Evolutionary conservation across 2,888 invertebrate species (phyloP).

Genomic region (Nomada fabriciana): DNA sequence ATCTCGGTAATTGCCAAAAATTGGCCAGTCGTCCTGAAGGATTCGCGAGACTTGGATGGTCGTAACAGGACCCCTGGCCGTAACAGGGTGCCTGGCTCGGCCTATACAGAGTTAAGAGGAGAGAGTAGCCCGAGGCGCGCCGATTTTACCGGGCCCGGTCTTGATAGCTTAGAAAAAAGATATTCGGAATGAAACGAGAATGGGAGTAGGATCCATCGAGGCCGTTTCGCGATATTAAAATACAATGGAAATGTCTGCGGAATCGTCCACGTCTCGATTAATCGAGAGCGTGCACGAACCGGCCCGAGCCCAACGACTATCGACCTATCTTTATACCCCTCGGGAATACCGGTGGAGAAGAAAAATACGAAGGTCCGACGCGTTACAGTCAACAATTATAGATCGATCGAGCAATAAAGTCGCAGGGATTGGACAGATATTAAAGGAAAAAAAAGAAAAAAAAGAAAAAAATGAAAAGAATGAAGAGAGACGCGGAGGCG

Average conservation of each 20-base stretch:
- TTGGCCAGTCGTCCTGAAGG: slow-evolving; percentile 71
- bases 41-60: slow-evolving; percentile 61
- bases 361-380: slow-evolving; percentile 34
- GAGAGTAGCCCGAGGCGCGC: slow-evolving; percentile 62
- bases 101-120: slow-evolving; percentile 26
- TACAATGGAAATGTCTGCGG: slow-evolving; percentile 43
- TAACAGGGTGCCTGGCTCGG: slow-evolving; percentile 43
- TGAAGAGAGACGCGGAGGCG: slow-evolving; percentile 45
- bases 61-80: slow-evolving; percentile 58
- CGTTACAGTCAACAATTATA: slow-evolving; percentile 46
- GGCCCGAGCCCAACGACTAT: slow-evolving; percentile 1
- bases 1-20: slow-evolving; percentile 83
- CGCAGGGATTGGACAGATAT: slow-evolving; percentile 65
- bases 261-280: slow-evolving; percentile 40
- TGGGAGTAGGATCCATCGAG: slow-evolving; percentile 40
- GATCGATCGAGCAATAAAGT: slow-evolving; percentile 58
- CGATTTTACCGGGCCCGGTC: slow-evolving; percentile 58
- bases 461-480: not conserved
- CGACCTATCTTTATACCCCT: slow-evolving; percentile 9
- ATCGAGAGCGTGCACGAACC: slow-evolving; percentile 30
- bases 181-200: slow-evolving; percentile 52
- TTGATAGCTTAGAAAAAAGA: slow-evolving; percentile 59
- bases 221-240: slow-evolving; percentile 57
- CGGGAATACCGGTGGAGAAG: not conserved
- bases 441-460: slow-evolving; percentile 25